These are phyloP conservation scores for Mayetiola destructor DNA, from an alignment of 2,888 invertebrate species.

Conservation along the genomic window DNA sequence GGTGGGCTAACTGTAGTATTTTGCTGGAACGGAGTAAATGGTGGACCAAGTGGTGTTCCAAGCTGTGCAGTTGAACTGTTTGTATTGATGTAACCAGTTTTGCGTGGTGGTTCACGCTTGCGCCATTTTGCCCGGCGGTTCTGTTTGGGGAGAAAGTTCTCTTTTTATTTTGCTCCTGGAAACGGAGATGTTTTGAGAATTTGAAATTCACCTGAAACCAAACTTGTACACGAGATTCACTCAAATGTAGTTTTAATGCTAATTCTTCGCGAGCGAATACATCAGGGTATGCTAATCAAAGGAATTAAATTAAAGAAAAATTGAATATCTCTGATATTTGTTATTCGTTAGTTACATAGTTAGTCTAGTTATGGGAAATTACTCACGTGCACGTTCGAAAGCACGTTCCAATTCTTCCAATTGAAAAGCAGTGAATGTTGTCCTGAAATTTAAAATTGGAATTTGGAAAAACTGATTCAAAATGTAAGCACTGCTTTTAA, in stretches of 20 bases:
- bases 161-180: neutral
- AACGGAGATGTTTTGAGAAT: neutral
- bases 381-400: constrained; percentile 87
- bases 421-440: constrained; percentile 91
- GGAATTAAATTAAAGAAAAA: too few relatives aligned
- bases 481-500: neutral
- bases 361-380: too few relatives aligned
- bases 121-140: constrained; percentile 89
- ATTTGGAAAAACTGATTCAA: neutral
- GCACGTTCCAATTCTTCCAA: constrained; percentile 85
- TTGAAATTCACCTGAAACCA: constrained; percentile 29
- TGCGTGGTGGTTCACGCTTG: constrained; percentile 82
- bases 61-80: constrained; percentile 52
- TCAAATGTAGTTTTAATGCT: constrained; percentile 76
- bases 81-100: constrained; percentile 64
- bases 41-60: constrained; percentile 37
- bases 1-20: constrained; percentile 42
- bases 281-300: constrained; percentile 92
- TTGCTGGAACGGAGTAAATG: constrained; percentile 47
- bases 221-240: constrained; percentile 56
- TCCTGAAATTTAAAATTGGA: constrained; percentile 42
- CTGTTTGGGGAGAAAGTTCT: constrained; percentile 40
- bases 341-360: too few relatives aligned
- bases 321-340: too few relatives aligned
- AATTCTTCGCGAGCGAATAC: constrained; percentile 90